These are phyloP conservation scores for Drosophila dives DNA, from an alignment of 2,888 invertebrate species.

Conservation along the genomic window DNA sequence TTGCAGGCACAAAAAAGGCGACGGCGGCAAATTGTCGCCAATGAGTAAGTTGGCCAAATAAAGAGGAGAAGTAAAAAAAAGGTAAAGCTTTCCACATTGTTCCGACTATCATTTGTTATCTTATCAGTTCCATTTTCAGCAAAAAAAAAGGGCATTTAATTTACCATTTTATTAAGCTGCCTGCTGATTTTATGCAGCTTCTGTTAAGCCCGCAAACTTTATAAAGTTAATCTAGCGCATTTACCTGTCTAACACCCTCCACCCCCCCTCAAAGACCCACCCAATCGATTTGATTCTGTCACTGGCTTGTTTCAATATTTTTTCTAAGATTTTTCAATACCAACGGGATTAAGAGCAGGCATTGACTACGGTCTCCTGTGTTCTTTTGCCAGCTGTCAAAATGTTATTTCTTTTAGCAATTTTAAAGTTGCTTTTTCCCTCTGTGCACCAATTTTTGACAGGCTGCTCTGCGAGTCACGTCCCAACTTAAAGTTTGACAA, in stretches of 20 bases:
- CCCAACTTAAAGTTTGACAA: constrained; percentile 44
- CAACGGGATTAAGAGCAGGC: constrained; percentile 27
- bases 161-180: constrained; percentile 65
- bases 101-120: constrained; percentile 60
- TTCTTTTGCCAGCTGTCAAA: constrained; percentile 42
- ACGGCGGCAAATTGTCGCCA: constrained; percentile 70
- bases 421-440: constrained; percentile 41
- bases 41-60: constrained; percentile 5
- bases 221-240: constrained; percentile 52
- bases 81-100: constrained; percentile 64
- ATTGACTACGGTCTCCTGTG: constrained; percentile 8
- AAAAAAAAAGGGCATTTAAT: constrained; percentile 57
- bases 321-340: constrained; percentile 26
- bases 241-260: constrained; percentile 39
- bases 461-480: constrained; percentile 54
- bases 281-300: not conserved
- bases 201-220: constrained; percentile 25
- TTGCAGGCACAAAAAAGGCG: constrained; percentile 63
- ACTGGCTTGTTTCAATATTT: constrained; percentile 11
- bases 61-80: constrained; percentile 14
- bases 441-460: not conserved
- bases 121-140: constrained; percentile 28
- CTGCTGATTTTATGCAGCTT: constrained; percentile 36
- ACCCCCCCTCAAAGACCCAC: not conserved
- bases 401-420: constrained; percentile 26